Percentiles rank a stretch among this genome's conserved stretches.
Evolutionary conservation across 2,888 invertebrate genomes (phyloP).

Genomic region (Esperia sulphurella): DNA sequence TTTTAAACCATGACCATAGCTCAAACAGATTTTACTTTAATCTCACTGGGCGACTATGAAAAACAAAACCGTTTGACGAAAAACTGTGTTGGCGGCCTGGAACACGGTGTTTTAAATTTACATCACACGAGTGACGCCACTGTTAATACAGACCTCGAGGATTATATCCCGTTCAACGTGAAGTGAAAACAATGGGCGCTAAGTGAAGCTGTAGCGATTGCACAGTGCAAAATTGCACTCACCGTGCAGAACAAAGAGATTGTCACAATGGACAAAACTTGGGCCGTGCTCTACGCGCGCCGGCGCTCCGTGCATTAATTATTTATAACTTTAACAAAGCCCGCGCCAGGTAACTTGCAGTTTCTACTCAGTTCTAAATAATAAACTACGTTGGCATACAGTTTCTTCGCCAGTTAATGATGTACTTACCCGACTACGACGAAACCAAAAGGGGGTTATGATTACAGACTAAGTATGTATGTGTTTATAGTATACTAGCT

Average conservation of each 20-base stretch:
- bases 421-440: too few relatives aligned
- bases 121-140: neutral
- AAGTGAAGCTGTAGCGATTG: too few relatives aligned
- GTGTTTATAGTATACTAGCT: too few relatives aligned
- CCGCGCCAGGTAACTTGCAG: neutral
- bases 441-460: too few relatives aligned
- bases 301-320: slow-evolving; percentile 1
- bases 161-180: neutral
- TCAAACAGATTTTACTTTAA: too few relatives aligned
- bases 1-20: too few relatives aligned
- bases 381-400: neutral
- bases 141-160: neutral
- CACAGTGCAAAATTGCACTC: neutral
- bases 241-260: neutral
- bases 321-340: slow-evolving; percentile 1
- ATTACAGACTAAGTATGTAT: too few relatives aligned
- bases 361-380: neutral
- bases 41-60: too few relatives aligned
- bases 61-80: neutral
- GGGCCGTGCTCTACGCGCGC: neutral
- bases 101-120: neutral
- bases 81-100: neutral
- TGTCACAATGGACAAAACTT: neutral
- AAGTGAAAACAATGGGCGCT: neutral
- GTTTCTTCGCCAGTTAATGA: neutral